Percentiles rank a stretch among this genome's conserved stretches.
Evolutionary conservation across 2,797 vertebrate genomes (phyloP).

Genomic region (Manis javanica): DNA sequence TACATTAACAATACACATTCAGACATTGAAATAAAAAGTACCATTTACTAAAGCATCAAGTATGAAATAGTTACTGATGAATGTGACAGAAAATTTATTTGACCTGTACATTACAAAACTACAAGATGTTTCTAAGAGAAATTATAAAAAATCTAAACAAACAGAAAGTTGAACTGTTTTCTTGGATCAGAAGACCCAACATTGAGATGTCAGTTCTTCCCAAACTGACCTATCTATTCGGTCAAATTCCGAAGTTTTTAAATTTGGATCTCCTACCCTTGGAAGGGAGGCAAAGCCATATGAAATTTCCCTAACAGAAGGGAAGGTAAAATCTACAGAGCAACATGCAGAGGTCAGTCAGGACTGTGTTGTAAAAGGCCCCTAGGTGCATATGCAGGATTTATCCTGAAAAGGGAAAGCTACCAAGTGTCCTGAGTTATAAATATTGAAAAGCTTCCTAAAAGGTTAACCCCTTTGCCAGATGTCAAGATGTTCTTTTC

Average conservation of each 20-base stretch:
- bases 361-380: constrained; percentile 65
- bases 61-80: background rate
- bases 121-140: background rate
- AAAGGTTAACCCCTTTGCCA: constrained; percentile 82
- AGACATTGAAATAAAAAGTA: background rate
- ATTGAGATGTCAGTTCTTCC: background rate
- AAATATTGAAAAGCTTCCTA: constrained; percentile 83
- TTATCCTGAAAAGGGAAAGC: constrained; percentile 62
- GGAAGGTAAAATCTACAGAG: constrained; percentile 6
- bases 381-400: constrained; percentile 40
- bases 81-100: background rate
- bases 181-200: background rate
- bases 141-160: background rate
- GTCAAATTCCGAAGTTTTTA: background rate
- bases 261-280: background rate
- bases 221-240: background rate
- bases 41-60: background rate
- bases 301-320: background rate
- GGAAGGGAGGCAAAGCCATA: background rate
- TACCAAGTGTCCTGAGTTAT: constrained; percentile 71
- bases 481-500: constrained; percentile 79
- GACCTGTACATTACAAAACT: background rate
- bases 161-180: background rate
- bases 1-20: background rate
- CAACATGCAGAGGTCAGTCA: constrained; percentile 59